Conservation (phyloP, 2,113 vertebrate genomes). For the Arothron firmamentum region DNA sequence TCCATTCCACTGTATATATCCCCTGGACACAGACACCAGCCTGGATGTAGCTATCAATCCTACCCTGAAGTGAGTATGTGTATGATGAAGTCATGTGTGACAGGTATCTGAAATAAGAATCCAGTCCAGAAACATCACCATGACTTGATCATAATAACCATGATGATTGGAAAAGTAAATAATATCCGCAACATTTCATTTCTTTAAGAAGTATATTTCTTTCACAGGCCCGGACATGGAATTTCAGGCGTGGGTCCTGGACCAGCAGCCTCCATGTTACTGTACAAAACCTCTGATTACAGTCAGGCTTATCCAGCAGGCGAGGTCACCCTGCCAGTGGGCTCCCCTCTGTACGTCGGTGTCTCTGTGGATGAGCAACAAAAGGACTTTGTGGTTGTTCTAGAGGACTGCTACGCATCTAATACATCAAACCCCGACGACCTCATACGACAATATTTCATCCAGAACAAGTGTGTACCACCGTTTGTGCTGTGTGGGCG, state of each 20-base stretch:
- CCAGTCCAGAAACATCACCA: too few species aligned
- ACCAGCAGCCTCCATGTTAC: slow-evolving; percentile 46
- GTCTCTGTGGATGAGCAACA: slow-evolving; percentile 37
- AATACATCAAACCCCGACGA: slow-evolving; percentile 29
- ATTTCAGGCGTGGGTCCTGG: slow-evolving; percentile 22
- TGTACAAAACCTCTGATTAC: slow-evolving; percentile 49
- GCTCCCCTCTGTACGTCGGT: slow-evolving; percentile 52
- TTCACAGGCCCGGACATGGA: slow-evolving; percentile 30
- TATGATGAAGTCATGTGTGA: not conserved
- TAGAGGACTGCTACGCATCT: slow-evolving; percentile 62
- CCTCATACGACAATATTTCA: slow-evolving; percentile 38
- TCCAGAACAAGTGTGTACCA: slow-evolving; percentile 57
- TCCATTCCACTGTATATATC: slow-evolving; percentile 62
- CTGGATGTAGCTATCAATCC: slow-evolving; percentile 45
- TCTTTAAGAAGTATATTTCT: not conserved
- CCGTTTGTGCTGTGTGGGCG: not conserved
- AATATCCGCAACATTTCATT: not conserved
- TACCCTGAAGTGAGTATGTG: slow-evolving; percentile 39
- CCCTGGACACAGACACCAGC: slow-evolving; percentile 40
- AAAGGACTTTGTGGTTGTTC: slow-evolving; percentile 40
- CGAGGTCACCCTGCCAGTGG: slow-evolving; percentile 39
- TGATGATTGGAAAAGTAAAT: not conserved
- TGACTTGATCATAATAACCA: not conserved
- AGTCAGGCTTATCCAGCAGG: slow-evolving; percentile 41
- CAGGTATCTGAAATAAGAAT: too few species aligned